A percentile compares a stretch with the other conserved stretches of the same genome.
Evolutionary conservation across 2,888 invertebrate species (phyloP).

Genomic region (Tortricodes alternella): DNA sequence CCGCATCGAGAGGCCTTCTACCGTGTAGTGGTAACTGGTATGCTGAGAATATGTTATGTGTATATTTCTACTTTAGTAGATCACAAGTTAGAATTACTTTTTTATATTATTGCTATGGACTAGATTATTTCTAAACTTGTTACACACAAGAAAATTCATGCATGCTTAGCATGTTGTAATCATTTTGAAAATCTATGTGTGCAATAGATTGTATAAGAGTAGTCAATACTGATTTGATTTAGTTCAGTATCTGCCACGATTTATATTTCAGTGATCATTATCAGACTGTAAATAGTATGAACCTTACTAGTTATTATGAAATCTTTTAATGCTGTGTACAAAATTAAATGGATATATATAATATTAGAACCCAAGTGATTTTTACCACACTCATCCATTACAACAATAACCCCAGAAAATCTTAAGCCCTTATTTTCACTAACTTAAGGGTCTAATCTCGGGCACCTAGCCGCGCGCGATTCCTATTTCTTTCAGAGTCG

Average conservation of each 20-base stretch:
- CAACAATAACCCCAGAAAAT: too few species aligned
- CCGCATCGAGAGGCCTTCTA: constrained; percentile 17
- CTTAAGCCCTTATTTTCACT: too few species aligned
- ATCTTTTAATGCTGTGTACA: constrained; percentile 28
- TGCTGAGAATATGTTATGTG: constrained; percentile 27
- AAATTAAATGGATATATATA: constrained; percentile 23
- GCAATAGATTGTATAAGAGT: constrained; percentile 27
- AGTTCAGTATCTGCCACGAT: constrained; percentile 23
- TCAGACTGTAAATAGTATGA: constrained; percentile 33
- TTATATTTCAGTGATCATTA: constrained; percentile 27
- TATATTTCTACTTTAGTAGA: constrained; percentile 34
- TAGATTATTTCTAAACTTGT: constrained; percentile 24
- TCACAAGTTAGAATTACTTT: constrained; percentile 26
- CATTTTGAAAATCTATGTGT: constrained; percentile 24
- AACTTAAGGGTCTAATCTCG: too few species aligned
- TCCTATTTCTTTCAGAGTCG: too few species aligned
- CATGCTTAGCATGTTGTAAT: constrained; percentile 28
- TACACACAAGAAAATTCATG: constrained; percentile 25
- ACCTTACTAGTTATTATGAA: constrained; percentile 16
- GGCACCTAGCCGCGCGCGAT: too few species aligned
- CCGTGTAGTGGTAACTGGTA: constrained; percentile 18
- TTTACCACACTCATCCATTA: too few species aligned
- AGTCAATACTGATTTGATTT: constrained; percentile 19
- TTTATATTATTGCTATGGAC: constrained; percentile 19
- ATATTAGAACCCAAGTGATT: constrained; percentile 20